These are phyloP conservation scores for Dromococcyx pavoninus DNA, from an alignment of 2,797 vertebrate genomes.

Conservation along the genomic window DNA sequence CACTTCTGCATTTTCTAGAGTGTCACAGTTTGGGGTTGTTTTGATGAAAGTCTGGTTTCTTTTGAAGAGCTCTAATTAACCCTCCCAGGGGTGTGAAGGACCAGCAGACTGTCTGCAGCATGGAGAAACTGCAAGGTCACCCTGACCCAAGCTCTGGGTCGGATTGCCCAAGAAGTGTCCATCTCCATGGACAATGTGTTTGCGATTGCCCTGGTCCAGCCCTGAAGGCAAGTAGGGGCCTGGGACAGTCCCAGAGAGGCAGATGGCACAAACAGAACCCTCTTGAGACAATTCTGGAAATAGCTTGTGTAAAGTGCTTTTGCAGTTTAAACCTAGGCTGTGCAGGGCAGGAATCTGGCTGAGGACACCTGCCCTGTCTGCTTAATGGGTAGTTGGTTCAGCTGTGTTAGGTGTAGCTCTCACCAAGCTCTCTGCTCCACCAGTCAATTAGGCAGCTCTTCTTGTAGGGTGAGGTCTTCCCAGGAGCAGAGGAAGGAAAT, in stretches of 20 bases:
- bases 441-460: neutral
- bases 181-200: accelerated
- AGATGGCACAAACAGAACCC: neutral
- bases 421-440: neutral
- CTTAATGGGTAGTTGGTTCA: neutral
- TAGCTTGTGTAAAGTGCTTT: neutral
- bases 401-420: neutral
- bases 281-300: neutral
- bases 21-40: neutral
- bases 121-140: neutral
- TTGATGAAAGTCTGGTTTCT: neutral
- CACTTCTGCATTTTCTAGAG: neutral
- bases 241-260: neutral
- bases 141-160: neutral
- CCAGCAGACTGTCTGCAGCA: neutral
- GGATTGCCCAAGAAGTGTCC: neutral
- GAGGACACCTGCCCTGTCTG: neutral
- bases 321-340: neutral
- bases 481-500: neutral
- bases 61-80: neutral
- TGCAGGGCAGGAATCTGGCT: neutral
- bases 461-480: too few relatives aligned
- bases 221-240: neutral
- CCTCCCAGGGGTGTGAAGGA: neutral
- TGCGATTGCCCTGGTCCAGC: neutral